phyloP scores from a whole-genome alignment of 2,888 invertebrate genomes.

The Gasteruption jaculator region DNA sequence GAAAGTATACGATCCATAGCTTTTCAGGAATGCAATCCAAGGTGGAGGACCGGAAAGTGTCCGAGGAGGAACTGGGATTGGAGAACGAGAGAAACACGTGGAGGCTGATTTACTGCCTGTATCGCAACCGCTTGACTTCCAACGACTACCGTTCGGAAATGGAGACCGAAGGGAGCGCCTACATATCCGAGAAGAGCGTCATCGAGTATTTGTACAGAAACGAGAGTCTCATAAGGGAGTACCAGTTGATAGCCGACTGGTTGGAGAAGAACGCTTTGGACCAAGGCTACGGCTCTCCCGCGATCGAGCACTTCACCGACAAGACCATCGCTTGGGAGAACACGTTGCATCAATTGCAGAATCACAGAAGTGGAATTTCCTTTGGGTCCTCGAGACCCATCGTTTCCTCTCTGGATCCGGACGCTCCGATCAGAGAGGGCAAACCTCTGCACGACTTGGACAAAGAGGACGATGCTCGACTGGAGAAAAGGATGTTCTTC shows the following conservation, averaged over 20 bases:
- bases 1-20: too few relatives aligned
- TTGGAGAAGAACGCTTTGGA: constrained; percentile 76
- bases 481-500: constrained; percentile 47
- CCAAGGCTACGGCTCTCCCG: constrained; percentile 49
- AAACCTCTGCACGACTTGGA: constrained; percentile 81
- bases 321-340: constrained; percentile 87
- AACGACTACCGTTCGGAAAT: constrained; percentile 33
- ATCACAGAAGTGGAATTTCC: constrained; percentile 54
- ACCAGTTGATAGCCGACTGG: constrained; percentile 90
- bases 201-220: constrained; percentile 58
- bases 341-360: constrained; percentile 73
- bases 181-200: constrained; percentile 60
- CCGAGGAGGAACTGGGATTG: constrained; percentile 50
- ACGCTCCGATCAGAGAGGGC: constrained; percentile 78
- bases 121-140: constrained; percentile 68
- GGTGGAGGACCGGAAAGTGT: constrained; percentile 37
- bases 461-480: constrained; percentile 68
- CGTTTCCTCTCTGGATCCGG: constrained; percentile 78
- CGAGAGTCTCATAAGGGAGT: constrained; percentile 59
- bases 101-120: constrained; percentile 78
- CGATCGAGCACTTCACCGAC: constrained; percentile 74
- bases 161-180: constrained; percentile 30
- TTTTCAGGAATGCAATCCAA: constrained; percentile 49
- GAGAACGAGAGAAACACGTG: constrained; percentile 85
- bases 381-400: constrained; percentile 59